These are phyloP conservation scores for Plodia interpunctella DNA, from an alignment of 1,140 invertebrate genomes.

Conservation along the genomic window DNA sequence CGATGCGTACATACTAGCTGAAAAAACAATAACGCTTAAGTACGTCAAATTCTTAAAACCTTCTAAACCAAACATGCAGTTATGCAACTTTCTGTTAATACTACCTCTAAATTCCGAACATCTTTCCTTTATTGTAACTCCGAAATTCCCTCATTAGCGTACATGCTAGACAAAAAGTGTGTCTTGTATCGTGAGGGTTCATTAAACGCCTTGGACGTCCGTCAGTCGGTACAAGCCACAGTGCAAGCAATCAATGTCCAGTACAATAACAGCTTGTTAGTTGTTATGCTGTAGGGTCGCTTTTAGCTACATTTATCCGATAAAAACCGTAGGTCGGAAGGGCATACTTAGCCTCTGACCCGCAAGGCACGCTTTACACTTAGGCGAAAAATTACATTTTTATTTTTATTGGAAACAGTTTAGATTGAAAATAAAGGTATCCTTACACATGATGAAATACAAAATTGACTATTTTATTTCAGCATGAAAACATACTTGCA, in stretches of 20 bases:
- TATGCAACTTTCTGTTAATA: neutral
- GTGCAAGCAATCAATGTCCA: slow-evolving; percentile 34
- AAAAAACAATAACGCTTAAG: neutral
- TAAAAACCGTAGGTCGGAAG: slow-evolving; percentile 38
- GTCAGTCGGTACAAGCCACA: slow-evolving; percentile 34
- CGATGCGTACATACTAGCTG: too few species aligned
- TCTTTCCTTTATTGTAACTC: neutral
- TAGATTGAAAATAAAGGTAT: neutral
- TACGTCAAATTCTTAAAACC: too few species aligned
- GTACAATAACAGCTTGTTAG: slow-evolving; percentile 50
- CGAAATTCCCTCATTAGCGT: slow-evolving; percentile 11
- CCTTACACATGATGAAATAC: neutral
- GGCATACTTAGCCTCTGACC: slow-evolving; percentile 42
- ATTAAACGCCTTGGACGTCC: slow-evolving; percentile 43
- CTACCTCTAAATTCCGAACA: neutral
- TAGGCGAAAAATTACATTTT: slow-evolving; percentile 19
- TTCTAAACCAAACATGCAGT: neutral
- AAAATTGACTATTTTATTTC: too few species aligned
- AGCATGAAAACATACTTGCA: too few species aligned
- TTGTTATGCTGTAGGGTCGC: slow-evolving; percentile 46
- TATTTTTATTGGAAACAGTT: too few species aligned
- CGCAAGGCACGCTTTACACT: slow-evolving; percentile 28
- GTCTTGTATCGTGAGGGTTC: slow-evolving; percentile 38
- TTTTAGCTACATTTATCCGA: slow-evolving; percentile 44
- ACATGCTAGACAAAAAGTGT: slow-evolving; percentile 29